Conservation (phyloP, 2,888 invertebrate genomes). For the Gortyna flavago region DNA sequence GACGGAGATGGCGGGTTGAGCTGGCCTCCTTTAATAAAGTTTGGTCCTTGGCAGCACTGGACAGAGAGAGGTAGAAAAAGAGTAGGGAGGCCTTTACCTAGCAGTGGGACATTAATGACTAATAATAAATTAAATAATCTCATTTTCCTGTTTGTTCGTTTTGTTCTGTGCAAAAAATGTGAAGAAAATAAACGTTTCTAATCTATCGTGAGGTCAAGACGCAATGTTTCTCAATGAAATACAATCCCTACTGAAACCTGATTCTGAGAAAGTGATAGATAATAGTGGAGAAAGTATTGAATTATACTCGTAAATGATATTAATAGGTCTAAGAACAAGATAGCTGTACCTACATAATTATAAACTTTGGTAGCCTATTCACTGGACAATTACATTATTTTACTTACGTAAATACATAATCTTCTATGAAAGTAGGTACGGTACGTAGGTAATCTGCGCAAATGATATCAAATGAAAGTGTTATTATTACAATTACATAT, state of each 20-base stretch:
- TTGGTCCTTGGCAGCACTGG: too few species aligned
- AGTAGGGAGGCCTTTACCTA: too few species aligned
- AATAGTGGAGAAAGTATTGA: neutral
- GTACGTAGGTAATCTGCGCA: neutral
- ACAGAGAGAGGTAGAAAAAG: too few species aligned
- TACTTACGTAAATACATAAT: too few species aligned
- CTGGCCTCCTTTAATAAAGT: too few species aligned
- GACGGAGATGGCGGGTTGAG: too few species aligned
- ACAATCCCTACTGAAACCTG: constrained; percentile 13
- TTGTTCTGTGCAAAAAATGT: neutral
- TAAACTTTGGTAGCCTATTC: neutral
- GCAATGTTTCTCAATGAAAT: constrained; percentile 6
- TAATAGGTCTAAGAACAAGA: neutral
- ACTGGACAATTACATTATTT: neutral
- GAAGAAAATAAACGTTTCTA: neutral
- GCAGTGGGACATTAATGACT: too few species aligned
- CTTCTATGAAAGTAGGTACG: neutral
- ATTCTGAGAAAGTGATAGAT: constrained; percentile 14
- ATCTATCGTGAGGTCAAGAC: neutral
- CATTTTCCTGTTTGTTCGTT: neutral
- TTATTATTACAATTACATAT: neutral
- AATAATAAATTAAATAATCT: neutral
- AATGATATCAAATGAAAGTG: constrained; percentile 47
- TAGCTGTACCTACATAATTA: neutral
- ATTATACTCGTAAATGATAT: neutral